These are phyloP conservation scores for Lithosia quadra DNA, from an alignment of 2,888 invertebrate genomes.

Conservation along the genomic window DNA sequence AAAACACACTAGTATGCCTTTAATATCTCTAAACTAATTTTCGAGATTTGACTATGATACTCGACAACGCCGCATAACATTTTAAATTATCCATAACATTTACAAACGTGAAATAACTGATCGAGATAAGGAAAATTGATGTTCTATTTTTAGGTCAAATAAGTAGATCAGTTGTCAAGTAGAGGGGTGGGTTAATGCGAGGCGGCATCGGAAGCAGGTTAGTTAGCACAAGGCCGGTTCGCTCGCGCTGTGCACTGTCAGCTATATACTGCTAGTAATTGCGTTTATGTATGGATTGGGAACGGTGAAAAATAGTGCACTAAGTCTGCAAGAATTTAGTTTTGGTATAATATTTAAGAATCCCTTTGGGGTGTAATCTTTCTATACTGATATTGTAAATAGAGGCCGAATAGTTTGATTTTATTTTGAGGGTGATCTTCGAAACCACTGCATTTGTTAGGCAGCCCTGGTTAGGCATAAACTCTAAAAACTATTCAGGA, in stretches of 20 bases:
- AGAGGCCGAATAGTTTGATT: too few species aligned
- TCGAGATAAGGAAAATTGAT: conserved; percentile 19
- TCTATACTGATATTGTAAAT: too few species aligned
- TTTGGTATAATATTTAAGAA: not conserved
- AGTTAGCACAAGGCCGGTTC: conserved; percentile 53
- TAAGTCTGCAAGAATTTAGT: conserved; percentile 25
- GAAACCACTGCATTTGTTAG: too few species aligned
- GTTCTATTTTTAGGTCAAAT: conserved; percentile 40
- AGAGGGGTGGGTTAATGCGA: conserved; percentile 45
- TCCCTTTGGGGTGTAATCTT: not conserved
- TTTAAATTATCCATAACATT: conserved; percentile 10
- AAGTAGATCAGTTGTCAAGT: conserved; percentile 46
- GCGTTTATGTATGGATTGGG: conserved; percentile 58
- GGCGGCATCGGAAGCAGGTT: conserved; percentile 51
- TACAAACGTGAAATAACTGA: conserved; percentile 1
- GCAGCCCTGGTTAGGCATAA: too few species aligned
- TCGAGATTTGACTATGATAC: not conserved
- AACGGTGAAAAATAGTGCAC: conserved; percentile 54
- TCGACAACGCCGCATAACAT: conserved; percentile 4
- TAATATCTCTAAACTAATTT: conserved; percentile 20
- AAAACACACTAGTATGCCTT: not conserved
- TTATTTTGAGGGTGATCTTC: too few species aligned
- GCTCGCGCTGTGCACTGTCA: conserved; percentile 46
- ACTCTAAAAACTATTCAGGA: not conserved
- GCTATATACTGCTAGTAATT: conserved; percentile 55